phyloP scores from a whole-genome alignment of 53 echinoderm and acorn worm genomes.

The Temnopleurus reevesii region DNA sequence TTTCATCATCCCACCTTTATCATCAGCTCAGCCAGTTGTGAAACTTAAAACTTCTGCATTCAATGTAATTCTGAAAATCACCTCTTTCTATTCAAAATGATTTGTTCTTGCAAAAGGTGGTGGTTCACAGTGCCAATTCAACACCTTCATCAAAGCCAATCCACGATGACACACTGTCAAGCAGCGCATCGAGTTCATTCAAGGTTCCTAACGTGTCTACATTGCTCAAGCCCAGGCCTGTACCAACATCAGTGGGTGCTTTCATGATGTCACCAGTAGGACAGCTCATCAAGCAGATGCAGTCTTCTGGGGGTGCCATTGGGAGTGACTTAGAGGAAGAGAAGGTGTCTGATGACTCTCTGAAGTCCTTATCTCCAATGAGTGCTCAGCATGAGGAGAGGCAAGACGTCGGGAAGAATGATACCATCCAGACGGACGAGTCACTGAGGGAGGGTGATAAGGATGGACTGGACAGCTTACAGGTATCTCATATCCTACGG shows the following conservation, averaged over 20 bases:
- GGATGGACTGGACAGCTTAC: too few species aligned
- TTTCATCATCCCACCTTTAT: too few species aligned
- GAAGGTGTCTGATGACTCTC: not conserved
- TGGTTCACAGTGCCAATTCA: not conserved
- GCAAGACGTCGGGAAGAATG: not conserved
- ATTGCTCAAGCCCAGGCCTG: not conserved
- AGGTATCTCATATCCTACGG: too few species aligned
- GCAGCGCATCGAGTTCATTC: slow-evolving; percentile 14
- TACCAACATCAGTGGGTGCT: not conserved
- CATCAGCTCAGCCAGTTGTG: too few species aligned
- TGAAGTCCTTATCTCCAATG: not conserved
- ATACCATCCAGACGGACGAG: too few species aligned
- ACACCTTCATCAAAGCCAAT: not conserved
- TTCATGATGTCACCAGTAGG: slow-evolving; percentile 42
- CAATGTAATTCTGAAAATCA: too few species aligned
- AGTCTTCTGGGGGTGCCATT: not conserved
- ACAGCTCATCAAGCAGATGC: slow-evolving; percentile 42
- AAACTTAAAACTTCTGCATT: too few species aligned
- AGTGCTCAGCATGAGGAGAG: not conserved
- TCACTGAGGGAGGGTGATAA: too few species aligned
- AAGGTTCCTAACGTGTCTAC: slow-evolving; percentile 25
- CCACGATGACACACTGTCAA: not conserved
- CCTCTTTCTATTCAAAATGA: too few species aligned
- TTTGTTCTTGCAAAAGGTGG: not conserved
- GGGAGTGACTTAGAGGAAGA: not conserved